Evolutionary conservation across 92 coral and sea anemone species (phyloP).

Genomic region (Epizoanthus illoricatus): DNA sequence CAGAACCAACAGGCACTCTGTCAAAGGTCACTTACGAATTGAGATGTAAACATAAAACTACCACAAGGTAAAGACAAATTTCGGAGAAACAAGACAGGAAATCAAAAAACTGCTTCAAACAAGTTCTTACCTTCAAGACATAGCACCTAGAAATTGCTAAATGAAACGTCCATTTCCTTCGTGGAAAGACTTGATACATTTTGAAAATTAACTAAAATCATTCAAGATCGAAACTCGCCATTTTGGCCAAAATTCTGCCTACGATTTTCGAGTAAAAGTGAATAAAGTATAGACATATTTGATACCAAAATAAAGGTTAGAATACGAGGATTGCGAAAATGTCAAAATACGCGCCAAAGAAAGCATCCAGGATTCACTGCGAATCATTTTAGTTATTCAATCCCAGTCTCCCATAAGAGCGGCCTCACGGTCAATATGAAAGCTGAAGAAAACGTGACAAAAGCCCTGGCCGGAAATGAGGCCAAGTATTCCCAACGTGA

Average conservation of each 20-base stretch:
- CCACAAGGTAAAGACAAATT: neutral
- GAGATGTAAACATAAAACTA: neutral
- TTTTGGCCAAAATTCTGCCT: neutral
- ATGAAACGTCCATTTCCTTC: neutral
- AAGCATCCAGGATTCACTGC: no score
- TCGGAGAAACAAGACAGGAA: neutral
- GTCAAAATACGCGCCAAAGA: no score
- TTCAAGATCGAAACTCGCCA: neutral
- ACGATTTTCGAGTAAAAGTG: no score
- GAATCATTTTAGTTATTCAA: no score
- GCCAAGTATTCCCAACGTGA: no score
- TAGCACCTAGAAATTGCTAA: neutral
- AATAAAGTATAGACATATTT: no score
- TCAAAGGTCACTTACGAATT: neutral
- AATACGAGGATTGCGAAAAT: no score
- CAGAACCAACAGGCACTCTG: neutral
- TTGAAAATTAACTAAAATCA: neutral
- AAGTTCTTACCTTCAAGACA: conserved; percentile 4
- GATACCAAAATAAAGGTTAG: no score
- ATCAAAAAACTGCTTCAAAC: neutral
- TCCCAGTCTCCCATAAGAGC: no score
- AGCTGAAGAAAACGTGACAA: no score
- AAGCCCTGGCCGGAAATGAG: no score
- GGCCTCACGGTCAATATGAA: no score
- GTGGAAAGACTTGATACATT: neutral